These are phyloP conservation scores for Solea senegalensis DNA, from an alignment of 2,113 vertebrate species.

Conservation along the genomic window DNA sequence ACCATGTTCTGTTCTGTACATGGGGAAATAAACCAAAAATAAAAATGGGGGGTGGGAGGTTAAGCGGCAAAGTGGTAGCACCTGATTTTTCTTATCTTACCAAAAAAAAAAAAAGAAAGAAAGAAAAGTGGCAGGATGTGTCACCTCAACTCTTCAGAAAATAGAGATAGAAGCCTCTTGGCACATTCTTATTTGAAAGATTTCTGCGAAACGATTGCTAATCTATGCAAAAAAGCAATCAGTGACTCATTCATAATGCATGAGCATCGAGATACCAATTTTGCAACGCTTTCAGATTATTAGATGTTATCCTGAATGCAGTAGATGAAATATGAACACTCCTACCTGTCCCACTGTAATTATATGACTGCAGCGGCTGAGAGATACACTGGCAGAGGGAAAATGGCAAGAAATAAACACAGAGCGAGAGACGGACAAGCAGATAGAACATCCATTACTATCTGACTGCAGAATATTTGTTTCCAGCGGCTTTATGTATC, in stretches of 20 bases:
- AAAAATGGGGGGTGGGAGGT: slow-evolving; percentile 25
- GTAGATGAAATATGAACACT: slow-evolving; percentile 83
- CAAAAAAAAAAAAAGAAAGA: slow-evolving; percentile 24
- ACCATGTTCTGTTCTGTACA: slow-evolving; percentile 65
- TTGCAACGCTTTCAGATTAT: slow-evolving; percentile 84
- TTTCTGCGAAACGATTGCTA: slow-evolving; percentile 86
- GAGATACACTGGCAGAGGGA: slow-evolving; percentile 41
- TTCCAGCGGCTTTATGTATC: slow-evolving; percentile 76
- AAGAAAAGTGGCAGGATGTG: slow-evolving; percentile 68
- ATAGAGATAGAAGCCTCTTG: slow-evolving; percentile 70
- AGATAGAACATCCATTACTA: slow-evolving; percentile 68
- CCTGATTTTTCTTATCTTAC: slow-evolving; percentile 74
- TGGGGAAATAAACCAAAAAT: slow-evolving; percentile 74
- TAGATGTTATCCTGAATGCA: slow-evolving; percentile 83
- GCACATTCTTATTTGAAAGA: slow-evolving; percentile 77
- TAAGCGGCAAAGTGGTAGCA: slow-evolving; percentile 66
- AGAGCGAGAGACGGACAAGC: slow-evolving; percentile 59
- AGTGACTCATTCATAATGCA: slow-evolving; percentile 85
- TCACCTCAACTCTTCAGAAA: slow-evolving; percentile 73
- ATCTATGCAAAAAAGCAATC: slow-evolving; percentile 88
- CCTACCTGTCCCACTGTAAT: slow-evolving; percentile 82
- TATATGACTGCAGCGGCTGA: slow-evolving; percentile 72
- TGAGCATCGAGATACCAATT: slow-evolving; percentile 83
- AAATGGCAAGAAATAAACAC: slow-evolving; percentile 41
- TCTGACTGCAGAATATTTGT: slow-evolving; percentile 72